Base-by-base conservation (phyloP, 2,113 vertebrate species). In the Otus sunia region DNA sequence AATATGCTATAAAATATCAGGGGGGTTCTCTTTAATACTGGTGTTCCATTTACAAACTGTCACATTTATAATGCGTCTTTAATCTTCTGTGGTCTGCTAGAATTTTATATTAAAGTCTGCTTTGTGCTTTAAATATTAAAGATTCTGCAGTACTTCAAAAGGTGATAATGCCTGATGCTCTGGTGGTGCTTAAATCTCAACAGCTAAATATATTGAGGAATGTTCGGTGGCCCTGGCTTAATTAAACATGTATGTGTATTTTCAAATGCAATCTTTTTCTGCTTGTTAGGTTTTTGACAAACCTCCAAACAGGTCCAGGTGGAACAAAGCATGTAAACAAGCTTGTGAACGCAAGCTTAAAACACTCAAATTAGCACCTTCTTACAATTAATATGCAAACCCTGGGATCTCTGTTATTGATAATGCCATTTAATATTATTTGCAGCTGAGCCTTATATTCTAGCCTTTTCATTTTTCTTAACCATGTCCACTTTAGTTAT, bases 231-330 rank as follows among this genome's bases (percentile, higher is more conserved):
- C 98, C 98, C 98, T 97, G 97, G 98, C 97, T 98, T 99, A 99
- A 99, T 99, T 99, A 99, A 99, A 99, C 98, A 99, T 99, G 99
- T 98, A 99, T 99, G 98, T 98, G 97, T 98, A 97, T 98, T 98
- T 98, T 98, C 98, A 98, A 98, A 98, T 98, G 98, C 97, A 98
- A 98, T 99, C 98, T 99, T 99, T 98, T 99, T 99, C 98, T 98
- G 97, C 98, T 98, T 98, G 98, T 98, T 99, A 98, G 98, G 98
- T 98, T 99, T 99, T 98, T 99, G 99, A 99, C 99, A 99, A 98
- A 98, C 98, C 97, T 99, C 99, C 99, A 99, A 99, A 99, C 99
- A 99, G 98, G 98, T 98, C 98, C 99, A 99, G 98, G 99, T 99
- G 99, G 99, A 99, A 98, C 98, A 94, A 98, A 98, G 98, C 98